Conservation (phyloP, 2,113 vertebrate genomes). For the Sialia sialis region DNA sequence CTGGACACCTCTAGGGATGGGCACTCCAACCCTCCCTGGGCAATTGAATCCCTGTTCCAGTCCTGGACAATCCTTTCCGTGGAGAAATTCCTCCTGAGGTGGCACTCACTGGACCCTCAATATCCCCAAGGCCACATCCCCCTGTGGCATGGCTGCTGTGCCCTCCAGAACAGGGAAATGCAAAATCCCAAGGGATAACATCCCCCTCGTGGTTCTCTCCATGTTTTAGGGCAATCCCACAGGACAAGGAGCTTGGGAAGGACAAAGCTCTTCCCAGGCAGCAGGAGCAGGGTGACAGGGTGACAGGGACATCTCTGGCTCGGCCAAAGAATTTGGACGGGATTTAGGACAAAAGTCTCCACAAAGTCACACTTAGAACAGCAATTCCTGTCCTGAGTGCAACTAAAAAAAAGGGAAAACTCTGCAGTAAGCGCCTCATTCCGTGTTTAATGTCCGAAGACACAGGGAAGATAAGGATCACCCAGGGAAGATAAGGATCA, state of each 20-base stretch:
- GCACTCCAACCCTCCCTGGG: rapidly evolving
- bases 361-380: rapidly evolving
- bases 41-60: neutral
- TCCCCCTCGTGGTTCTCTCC: rapidly evolving
- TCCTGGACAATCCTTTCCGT: neutral
- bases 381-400: neutral
- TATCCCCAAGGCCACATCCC: neutral
- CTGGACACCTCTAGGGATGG: neutral
- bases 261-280: neutral
- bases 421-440: rapidly evolving
- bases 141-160: rapidly evolving
- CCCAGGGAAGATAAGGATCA: no score
- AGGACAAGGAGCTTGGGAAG: neutral
- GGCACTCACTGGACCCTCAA: neutral
- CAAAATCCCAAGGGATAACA: neutral
- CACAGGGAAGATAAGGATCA: neutral
- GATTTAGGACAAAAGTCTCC: neutral
- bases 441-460: neutral
- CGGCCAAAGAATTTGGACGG: neutral
- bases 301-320: neutral
- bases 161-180: rapidly evolving
- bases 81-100: neutral
- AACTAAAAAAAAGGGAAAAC: neutral
- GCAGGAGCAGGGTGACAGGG: neutral
- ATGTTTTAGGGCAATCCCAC: rapidly evolving